These are phyloP conservation scores for Turritopsis rubra DNA, from an alignment of 30 jellyfish, hydroid and myxozoan genomes.

Conservation along the genomic window DNA sequence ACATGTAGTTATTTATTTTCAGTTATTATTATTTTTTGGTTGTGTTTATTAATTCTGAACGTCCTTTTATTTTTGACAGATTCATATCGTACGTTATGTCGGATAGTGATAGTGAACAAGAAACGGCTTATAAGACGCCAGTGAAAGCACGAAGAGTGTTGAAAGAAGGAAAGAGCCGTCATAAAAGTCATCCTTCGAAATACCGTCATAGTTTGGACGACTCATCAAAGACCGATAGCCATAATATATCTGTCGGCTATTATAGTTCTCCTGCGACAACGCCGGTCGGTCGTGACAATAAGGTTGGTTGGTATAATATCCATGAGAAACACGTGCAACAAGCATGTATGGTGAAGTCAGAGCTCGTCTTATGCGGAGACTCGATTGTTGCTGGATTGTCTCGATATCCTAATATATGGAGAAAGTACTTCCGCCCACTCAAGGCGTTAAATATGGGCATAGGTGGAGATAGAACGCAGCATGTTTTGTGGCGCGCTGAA, in stretches of 20 bases:
- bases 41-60: too few species aligned
- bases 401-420: slow-evolving; percentile 77
- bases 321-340: slow-evolving; percentile 70
- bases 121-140: not conserved
- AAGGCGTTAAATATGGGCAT: slow-evolving; percentile 81
- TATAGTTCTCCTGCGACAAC: slow-evolving; percentile 74
- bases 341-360: slow-evolving; percentile 61
- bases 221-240: not conserved
- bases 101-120: not conserved
- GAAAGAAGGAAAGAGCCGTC: not conserved
- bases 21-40: too few species aligned
- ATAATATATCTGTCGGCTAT: slow-evolving; percentile 39
- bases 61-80: not conserved
- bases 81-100: not conserved
- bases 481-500: slow-evolving; percentile 91
- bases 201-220: not conserved
- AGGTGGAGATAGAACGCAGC: slow-evolving; percentile 98
- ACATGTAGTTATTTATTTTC: too few species aligned
- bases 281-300: slow-evolving; percentile 77
- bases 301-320: slow-evolving; percentile 93
- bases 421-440: slow-evolving; percentile 72
- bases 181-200: not conserved
- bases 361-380: slow-evolving; percentile 71
- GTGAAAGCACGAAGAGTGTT: not conserved
- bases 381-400: slow-evolving; percentile 88